Percentiles rank a stretch among this genome's conserved stretches.
phyloP scores from a whole-genome alignment of 30 jellyfish, hydroid and myxozoan species.

The Aurelia aurita region DNA sequence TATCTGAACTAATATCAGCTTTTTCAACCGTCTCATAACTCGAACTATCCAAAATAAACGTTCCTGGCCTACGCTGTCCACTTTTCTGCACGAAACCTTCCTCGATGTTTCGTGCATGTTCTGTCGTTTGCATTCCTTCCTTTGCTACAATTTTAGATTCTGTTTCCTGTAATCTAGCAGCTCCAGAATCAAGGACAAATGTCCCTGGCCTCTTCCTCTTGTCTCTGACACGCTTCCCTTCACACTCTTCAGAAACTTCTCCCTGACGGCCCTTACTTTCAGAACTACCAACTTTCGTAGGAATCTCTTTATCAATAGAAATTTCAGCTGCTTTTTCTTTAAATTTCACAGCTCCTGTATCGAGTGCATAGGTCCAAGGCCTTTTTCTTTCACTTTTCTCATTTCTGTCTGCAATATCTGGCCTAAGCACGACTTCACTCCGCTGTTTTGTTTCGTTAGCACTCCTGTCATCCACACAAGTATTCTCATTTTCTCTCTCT shows the following conservation, averaged over 20 bases:
- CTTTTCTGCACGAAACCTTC: too few species aligned
- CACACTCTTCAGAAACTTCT: background rate
- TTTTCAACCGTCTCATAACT: background rate
- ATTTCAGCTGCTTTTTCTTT: background rate
- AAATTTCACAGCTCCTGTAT: background rate
- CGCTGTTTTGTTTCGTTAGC: too few species aligned
- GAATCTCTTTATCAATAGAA: background rate
- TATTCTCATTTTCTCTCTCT: too few species aligned
- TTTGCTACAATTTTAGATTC: too few species aligned
- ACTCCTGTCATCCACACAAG: too few species aligned
- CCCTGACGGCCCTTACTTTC: background rate
- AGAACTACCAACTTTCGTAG: background rate
- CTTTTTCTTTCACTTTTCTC: background rate
- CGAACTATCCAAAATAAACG: slow-evolving; percentile 13
- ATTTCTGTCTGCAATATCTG: background rate
- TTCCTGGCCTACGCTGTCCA: slow-evolving; percentile 18
- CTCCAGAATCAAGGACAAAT: too few species aligned
- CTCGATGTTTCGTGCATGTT: too few species aligned
- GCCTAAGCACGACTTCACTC: too few species aligned
- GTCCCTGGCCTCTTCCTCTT: slow-evolving; percentile 9
- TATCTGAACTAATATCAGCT: background rate
- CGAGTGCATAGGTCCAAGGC: slow-evolving; percentile 32
- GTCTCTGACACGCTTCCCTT: background rate
- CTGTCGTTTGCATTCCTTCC: too few species aligned
- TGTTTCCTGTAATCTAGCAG: too few species aligned